Evolutionary conservation across 2,113 vertebrate genomes (phyloP), one percentile per base, ranked within the genome.

Genomic region (Xiphophorus couchianus): DNA sequence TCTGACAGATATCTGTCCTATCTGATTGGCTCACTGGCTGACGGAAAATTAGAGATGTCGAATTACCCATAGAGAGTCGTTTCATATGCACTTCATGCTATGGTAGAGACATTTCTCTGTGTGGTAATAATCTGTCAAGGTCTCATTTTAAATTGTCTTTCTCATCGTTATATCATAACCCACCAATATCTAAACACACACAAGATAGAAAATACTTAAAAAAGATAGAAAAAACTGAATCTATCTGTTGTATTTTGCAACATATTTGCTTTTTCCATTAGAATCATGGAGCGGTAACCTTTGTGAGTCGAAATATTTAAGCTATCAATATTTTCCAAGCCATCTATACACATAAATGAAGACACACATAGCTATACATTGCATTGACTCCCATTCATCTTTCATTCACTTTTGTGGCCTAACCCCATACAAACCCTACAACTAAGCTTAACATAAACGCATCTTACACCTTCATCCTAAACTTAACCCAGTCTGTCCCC

Each of bases 1-100:
- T 82, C 80, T 85, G 69, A 86, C 82, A 88, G 80, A 86, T 83
- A 74, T 37, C 78, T 58, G 76, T n/a, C 61, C 81, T 71, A 66
- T 86, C 70, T 82, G 69, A 54, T 77, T 71, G 75, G 76, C 39
- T 68, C 73, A 62, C 76, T 74, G 51, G 77, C 78, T 68, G 73
- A 82, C 37, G 66, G 37, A 17, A 77, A 73, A 63, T 58, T 74
- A 69, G 60, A 77, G 64, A 14, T 7, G 30, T 62, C 64, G 25
- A 15, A 75, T 66, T 64, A 66, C 17, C 17, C 71, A 78, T 66
- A 83, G 48, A 54, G 62, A 42, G 60, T 76, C 39, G 5, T 58
- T 8, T 58, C 17, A 11, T 9, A 58, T 22, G 22, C 51, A n/a
- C 9, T 58, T 25, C 51, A 25, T 25, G 51, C 7, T n/a, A 9